Percentiles rank a stretch among this genome's conserved stretches.
Evolutionary conservation across 92 coral and sea anemone species (phyloP).

Genomic region (Paragorgia papillata): DNA sequence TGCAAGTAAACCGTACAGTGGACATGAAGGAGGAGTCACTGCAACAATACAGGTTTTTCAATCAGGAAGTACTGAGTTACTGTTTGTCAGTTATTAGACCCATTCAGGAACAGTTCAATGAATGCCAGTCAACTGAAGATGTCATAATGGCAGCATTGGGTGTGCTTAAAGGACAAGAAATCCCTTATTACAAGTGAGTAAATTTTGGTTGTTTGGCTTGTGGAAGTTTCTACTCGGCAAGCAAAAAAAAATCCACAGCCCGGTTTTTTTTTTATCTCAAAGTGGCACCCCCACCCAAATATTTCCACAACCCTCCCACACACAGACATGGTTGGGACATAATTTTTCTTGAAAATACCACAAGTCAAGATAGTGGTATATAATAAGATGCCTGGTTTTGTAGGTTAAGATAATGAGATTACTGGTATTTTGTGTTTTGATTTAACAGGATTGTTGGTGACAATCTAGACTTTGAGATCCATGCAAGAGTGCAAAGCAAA

Average conservation of each 20-base stretch:
- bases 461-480: conserved; percentile 47
- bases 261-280: no score
- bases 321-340: no score
- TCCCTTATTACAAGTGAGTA: conserved; percentile 54
- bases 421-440: not conserved
- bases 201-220: conserved; percentile 3
- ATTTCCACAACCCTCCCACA: no score
- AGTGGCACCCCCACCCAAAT: no score
- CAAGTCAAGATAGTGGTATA: no score
- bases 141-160: conserved; percentile 28
- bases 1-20: conserved; percentile 43
- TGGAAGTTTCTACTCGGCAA: no score
- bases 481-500: conserved; percentile 61
- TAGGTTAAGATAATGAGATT: not conserved
- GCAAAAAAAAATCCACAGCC: no score
- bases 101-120: conserved; percentile 18
- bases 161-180: conserved; percentile 39
- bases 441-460: conserved; percentile 66
- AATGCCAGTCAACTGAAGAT: conserved; percentile 47
- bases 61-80: no score
- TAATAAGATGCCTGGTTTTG: not conserved
- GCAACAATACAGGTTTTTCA: no score
- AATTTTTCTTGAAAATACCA: no score
- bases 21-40: conserved; percentile 43
- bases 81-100: no score